These are phyloP conservation scores for Sarcophaga variegata DNA, from an alignment of 2,888 invertebrate species.

Conservation along the genomic window DNA sequence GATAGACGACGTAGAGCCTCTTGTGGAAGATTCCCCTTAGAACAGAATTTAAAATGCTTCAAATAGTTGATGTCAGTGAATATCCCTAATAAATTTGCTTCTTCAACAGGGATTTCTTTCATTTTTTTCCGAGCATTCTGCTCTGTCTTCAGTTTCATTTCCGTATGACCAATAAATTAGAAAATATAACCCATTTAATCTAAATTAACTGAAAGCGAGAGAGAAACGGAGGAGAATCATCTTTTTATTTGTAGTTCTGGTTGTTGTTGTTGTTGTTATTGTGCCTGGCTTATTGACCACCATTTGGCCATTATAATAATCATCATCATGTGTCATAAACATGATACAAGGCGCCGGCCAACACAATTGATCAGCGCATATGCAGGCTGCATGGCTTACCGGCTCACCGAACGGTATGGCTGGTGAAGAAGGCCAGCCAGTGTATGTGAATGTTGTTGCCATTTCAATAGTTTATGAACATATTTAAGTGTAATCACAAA, in stretches of 20 bases:
- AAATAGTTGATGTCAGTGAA: no score
- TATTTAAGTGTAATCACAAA: slow-evolving; percentile 79
- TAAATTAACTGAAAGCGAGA: slow-evolving; percentile 74
- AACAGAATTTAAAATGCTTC: no score
- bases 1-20: no score
- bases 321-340: slow-evolving; percentile 80
- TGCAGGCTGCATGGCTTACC: not conserved
- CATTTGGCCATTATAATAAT: slow-evolving; percentile 71
- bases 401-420: not conserved
- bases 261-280: not conserved
- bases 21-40: no score
- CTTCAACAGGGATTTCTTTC: no score
- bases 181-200: slow-evolving; percentile 78
- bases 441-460: not conserved
- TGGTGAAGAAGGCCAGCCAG: not conserved
- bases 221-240: not conserved
- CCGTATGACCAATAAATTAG: slow-evolving; percentile 77
- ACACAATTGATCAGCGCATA: slow-evolving; percentile 62
- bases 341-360: slow-evolving; percentile 79
- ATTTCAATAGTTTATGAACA: slow-evolving; percentile 70
- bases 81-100: no score
- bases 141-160: not conserved
- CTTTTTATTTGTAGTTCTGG: not conserved
- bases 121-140: no score
- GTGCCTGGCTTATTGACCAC: slow-evolving; percentile 42